Conservation (phyloP, 2,797 vertebrate species). For the Acanthornis magna region DNA sequence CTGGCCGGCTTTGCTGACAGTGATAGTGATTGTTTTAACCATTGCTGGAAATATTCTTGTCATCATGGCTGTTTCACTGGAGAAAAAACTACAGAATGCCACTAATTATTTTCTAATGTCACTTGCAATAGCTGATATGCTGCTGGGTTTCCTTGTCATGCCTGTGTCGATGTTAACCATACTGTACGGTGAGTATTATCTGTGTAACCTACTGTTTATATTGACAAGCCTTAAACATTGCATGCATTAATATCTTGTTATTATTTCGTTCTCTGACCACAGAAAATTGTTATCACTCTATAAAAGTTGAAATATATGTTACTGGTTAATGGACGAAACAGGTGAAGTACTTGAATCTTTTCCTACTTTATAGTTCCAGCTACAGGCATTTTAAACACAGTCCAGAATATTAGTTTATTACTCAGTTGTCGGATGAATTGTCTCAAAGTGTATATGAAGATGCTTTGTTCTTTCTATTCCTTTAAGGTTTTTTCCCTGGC, state of each 20-base stretch:
- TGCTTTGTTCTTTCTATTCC: not conserved
- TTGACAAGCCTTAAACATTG: constrained; percentile 2
- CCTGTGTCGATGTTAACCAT: constrained; percentile 96
- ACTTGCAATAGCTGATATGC: constrained; percentile 95
- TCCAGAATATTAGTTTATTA: not conserved
- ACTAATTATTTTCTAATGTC: constrained; percentile 99
- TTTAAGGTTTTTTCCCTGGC: not conserved
- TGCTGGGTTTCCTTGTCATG: constrained; percentile 96
- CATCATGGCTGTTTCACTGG: constrained; percentile 94
- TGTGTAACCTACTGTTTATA: not conserved
- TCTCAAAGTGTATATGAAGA: not conserved
- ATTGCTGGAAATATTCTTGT: constrained; percentile 96
- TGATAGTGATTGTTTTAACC: constrained; percentile 86
- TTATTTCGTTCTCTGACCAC: not conserved
- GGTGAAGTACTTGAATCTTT: not conserved
- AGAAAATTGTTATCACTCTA: not conserved
- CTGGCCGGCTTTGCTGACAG: constrained; percentile 90
- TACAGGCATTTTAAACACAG: not conserved
- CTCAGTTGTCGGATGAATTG: not conserved
- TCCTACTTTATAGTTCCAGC: not conserved
- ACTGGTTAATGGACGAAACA: not conserved
- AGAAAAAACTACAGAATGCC: constrained; percentile 97
- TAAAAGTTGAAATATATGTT: not conserved
- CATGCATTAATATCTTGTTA: not conserved
- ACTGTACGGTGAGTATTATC: constrained; percentile 88